Evolutionary conservation across 2,888 invertebrate species (phyloP).

Genomic region (Sarcophaga carnaria): DNA sequence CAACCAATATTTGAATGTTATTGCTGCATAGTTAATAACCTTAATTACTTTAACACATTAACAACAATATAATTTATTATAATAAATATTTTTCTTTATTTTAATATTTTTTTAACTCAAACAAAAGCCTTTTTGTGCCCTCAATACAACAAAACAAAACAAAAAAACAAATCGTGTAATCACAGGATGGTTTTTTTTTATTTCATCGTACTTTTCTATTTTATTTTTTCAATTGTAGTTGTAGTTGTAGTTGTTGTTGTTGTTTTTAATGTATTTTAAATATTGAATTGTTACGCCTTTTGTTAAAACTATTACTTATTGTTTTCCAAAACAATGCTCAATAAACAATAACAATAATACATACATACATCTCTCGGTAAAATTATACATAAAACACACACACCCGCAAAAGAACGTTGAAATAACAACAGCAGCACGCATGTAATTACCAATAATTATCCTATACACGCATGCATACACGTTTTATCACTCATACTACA

Average conservation of each 20-base stretch:
- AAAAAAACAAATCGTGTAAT: background rate
- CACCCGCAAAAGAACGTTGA: background rate
- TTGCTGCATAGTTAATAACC: background rate
- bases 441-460: constrained; percentile 9
- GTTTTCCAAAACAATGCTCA: constrained; percentile 46
- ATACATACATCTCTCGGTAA: background rate
- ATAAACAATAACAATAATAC: constrained; percentile 7
- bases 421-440: background rate
- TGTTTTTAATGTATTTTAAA: constrained; percentile 15
- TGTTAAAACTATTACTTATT: constrained; percentile 53
- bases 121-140: background rate
- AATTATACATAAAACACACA: background rate
- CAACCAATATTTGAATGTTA: background rate
- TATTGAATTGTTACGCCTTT: constrained; percentile 46
- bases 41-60: background rate
- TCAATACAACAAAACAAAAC: background rate
- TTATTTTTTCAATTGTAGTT: too few relatives aligned
- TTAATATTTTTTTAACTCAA: background rate
- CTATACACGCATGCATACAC: background rate
- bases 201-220: constrained; percentile 6
- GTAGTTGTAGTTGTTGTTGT: constrained; percentile 16
- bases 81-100: background rate
- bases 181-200: background rate
- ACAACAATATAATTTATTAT: background rate
- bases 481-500: too few relatives aligned